These are phyloP conservation scores for Diaphora mendica DNA, from an alignment of 2,888 invertebrate genomes.

Conservation along the genomic window DNA sequence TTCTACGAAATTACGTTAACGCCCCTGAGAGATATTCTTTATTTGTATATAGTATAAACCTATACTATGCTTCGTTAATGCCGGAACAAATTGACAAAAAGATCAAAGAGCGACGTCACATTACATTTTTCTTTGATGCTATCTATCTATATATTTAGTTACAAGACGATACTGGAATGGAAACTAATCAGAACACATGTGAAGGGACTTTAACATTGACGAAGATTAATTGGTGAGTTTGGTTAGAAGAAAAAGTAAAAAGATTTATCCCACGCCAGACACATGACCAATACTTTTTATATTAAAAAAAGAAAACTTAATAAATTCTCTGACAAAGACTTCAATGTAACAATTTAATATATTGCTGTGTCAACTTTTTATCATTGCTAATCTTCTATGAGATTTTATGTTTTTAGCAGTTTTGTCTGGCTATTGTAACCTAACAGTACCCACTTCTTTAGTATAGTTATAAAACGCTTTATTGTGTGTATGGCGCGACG, in stretches of 20 bases:
- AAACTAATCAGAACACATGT: conserved; percentile 21
- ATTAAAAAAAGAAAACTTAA: conserved; percentile 1
- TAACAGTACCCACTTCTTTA: conserved; percentile 48
- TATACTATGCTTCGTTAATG: conserved; percentile 41
- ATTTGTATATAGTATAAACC: conserved; percentile 37
- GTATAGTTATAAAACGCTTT: conserved; percentile 53
- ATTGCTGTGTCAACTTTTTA: conserved; percentile 32
- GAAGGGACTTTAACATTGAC: neutral
- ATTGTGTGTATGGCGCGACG: conserved; percentile 50
- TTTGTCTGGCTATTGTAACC: conserved; percentile 44
- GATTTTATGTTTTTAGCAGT: conserved; percentile 46
- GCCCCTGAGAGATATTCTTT: conserved; percentile 40
- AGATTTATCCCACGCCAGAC: neutral
- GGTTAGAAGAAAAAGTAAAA: neutral
- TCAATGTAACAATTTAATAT: conserved; percentile 23
- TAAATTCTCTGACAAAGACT: neutral
- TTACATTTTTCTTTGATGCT: conserved; percentile 32
- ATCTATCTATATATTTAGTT: conserved; percentile 20
- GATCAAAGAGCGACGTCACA: conserved; percentile 34
- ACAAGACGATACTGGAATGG: conserved; percentile 14
- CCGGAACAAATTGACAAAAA: conserved; percentile 47
- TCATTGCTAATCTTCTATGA: conserved; percentile 41
- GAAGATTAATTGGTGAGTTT: neutral
- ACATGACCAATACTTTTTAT: conserved; percentile 2
- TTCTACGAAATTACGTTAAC: conserved; percentile 45